phyloP scores from a whole-genome alignment of 2,113 vertebrate genomes.

The Zosterops japonicus region DNA sequence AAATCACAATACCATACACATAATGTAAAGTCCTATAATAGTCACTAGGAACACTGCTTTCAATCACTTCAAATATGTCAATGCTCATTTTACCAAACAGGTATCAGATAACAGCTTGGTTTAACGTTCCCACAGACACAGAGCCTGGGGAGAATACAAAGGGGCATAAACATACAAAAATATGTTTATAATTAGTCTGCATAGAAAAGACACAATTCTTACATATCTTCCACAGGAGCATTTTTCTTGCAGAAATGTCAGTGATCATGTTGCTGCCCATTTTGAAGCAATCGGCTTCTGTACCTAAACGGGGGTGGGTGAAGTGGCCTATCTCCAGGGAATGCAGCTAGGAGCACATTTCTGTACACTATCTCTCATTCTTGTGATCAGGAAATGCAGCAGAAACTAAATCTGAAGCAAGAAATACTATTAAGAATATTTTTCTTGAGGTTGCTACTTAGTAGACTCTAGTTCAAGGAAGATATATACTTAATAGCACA shows the following conservation, averaged over 20 bases:
- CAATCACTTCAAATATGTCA: neutral
- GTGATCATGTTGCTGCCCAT: neutral
- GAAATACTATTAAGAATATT: neutral
- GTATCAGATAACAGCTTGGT: neutral
- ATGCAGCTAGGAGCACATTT: neutral
- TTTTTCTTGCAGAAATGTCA: neutral
- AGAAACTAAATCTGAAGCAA: neutral
- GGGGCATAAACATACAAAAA: neutral
- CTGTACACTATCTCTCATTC: accelerated
- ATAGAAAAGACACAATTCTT: neutral
- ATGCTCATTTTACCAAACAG: neutral
- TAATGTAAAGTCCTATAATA: neutral
- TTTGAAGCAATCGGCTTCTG: neutral
- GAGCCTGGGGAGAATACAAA: neutral
- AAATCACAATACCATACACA: neutral
- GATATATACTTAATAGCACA: neutral
- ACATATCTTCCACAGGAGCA: neutral
- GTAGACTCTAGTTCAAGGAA: neutral
- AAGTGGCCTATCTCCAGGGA: neutral
- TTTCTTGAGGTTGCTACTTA: neutral
- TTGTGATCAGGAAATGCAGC: neutral
- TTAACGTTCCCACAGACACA: neutral
- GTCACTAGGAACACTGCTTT: neutral
- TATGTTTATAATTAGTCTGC: neutral
- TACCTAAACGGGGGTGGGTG: neutral